A percentile compares a stretch with the other conserved stretches of the same genome.
These are phyloP conservation scores for Koerneria pararmatus DNA, from an alignment of 2,888 invertebrate species.

Conservation along the genomic window DNA sequence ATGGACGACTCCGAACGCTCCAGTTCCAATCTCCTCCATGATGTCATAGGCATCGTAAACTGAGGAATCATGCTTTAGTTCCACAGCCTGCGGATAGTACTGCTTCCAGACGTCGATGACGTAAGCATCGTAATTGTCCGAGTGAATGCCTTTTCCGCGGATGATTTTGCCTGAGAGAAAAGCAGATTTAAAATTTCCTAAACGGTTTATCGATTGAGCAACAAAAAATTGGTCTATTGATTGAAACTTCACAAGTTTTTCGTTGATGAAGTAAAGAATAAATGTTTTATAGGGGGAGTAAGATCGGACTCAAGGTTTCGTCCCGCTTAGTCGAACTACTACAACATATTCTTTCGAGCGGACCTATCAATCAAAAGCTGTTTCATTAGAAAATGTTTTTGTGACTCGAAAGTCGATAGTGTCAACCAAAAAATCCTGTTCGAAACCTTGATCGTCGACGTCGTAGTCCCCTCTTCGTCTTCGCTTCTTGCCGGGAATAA, in stretches of 20 bases:
- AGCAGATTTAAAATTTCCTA: no score
- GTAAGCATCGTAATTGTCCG: conserved; percentile 90
- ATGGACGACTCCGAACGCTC: conserved; percentile 98
- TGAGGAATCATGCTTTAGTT: conserved; percentile 85
- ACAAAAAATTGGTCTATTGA: no score
- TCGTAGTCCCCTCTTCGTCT: conserved; percentile 36
- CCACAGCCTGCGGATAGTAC: conserved; percentile 93
- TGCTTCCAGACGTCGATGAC: conserved; percentile 95
- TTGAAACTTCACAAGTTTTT: no score
- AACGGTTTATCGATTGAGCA: no score
- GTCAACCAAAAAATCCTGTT: not conserved
- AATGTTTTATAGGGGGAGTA: no score
- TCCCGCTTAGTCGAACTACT: no score
- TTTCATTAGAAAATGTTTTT: no score
- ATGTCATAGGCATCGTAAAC: conserved; percentile 98
- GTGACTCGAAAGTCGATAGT: conserved; percentile 53
- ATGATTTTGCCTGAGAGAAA: conserved; percentile 70
- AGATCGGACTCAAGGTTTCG: no score
- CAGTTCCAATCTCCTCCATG: conserved; percentile 96
- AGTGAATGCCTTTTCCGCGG: conserved; percentile 72
- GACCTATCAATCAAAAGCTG: no score
- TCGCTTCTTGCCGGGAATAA: conserved; percentile 65
- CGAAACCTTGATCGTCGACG: conserved; percentile 32
- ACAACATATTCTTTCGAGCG: no score
- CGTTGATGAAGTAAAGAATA: no score